Evolutionary conservation across 1,140 invertebrate genomes (phyloP), one percentile per base, ranked within the genome.

Genomic region (Pseudomyrmex sp.): DNA sequence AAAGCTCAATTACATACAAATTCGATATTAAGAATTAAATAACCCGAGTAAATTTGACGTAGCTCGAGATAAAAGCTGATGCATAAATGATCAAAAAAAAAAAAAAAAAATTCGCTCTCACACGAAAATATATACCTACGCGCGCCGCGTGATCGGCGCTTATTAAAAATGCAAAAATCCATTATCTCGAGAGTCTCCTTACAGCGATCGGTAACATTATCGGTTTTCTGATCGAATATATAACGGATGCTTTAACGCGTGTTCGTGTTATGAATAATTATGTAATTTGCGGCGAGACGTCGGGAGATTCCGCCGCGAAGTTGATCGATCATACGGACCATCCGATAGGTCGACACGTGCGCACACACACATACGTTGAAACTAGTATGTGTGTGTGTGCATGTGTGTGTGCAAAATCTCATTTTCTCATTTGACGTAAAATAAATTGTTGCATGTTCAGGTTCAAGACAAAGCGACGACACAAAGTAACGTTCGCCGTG

Each of bases 261-360:
- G 44, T 35, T 72, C 66, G 44, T 48, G 52, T 80, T 80, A 50
- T 80, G 66, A 80, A 80, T 72, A 80, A 80, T 80, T 80, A 35
- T 56, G 54, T 59, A 80, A 80, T 70, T 59, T 58, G 66, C 66
- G 66, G 54, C 15, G 46, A 48, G 46, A 70, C 26, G 54, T 48
- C 44, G 54, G 23, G 66, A 62, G 65, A 80, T 59, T 59, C 65
- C 26, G 58, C 54, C 52, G 12, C 66, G 54, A 44, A 70, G 15
- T 70, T 13, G 48, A 80, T 80, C 23, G 76, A 80, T 80, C 76
- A 80, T n/a, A 69, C 44, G 44, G 52, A 58, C 65, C 35, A 77
- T 58, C 66, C 18, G 52, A 46, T 68, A 79, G 35, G 35, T 35
- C 35, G 35, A 35, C 35, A 35, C 35, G 35, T 35, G 4, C 35